These are phyloP conservation scores for Gobio gobio DNA, from an alignment of 2,113 vertebrate genomes.

Conservation along the genomic window DNA sequence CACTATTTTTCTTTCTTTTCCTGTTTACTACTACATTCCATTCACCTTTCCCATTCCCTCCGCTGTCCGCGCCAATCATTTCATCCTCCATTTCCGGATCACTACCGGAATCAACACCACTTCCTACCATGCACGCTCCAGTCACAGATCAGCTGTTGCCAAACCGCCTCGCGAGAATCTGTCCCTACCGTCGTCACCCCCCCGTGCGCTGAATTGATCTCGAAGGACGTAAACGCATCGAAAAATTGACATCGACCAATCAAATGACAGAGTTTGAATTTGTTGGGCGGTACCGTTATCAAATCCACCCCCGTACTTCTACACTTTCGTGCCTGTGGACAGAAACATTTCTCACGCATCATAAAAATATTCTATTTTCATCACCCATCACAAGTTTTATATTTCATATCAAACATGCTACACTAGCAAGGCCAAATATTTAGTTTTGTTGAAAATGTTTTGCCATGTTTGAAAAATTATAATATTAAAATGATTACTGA, in stretches of 20 bases:
- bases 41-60: too few species aligned
- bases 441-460: not conserved
- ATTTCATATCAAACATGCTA: not conserved
- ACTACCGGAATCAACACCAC: too few species aligned
- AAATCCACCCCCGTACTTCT: not conserved
- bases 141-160: too few species aligned
- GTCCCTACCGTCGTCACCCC: too few species aligned
- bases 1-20: too few species aligned
- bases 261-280: constrained; percentile 58
- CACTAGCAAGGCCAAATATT: not conserved
- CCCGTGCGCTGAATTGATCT: constrained; percentile 38
- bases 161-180: too few species aligned
- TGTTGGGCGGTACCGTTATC: not conserved
- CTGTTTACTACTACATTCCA: too few species aligned
- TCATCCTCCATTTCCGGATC: too few species aligned
- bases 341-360: not conserved
- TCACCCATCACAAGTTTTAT: not conserved
- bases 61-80: too few species aligned
- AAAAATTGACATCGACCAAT: constrained; percentile 62
- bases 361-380: not conserved
- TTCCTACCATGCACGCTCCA: too few species aligned
- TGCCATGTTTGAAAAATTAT: not conserved
- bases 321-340: not conserved
- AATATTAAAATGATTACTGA: not conserved
- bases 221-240: constrained; percentile 21